Percentiles rank a stretch among this genome's conserved stretches.
Conservation (phyloP, 2,113 vertebrate genomes). For the Callipepla squamata region DNA sequence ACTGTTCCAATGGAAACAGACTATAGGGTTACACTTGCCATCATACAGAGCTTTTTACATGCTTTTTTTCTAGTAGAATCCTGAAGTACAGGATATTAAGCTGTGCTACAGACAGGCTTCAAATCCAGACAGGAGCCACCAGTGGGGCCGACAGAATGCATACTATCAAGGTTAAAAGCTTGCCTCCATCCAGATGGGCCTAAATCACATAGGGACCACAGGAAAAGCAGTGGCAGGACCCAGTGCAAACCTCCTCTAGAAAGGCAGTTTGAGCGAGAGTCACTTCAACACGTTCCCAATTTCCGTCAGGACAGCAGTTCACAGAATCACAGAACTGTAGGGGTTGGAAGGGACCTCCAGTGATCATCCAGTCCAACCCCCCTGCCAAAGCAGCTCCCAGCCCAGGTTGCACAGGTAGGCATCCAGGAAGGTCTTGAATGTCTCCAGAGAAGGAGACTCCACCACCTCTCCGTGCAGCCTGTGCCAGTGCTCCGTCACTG, state of each 20-base stretch:
- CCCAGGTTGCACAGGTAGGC: too few species aligned
- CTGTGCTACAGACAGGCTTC: background rate
- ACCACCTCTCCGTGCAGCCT: too few species aligned
- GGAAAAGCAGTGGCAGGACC: background rate
- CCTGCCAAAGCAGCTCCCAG: too few species aligned
- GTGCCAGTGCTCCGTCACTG: too few species aligned
- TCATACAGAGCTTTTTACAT: background rate
- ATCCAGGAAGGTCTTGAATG: too few species aligned
- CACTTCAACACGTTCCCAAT: background rate
- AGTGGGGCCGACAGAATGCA: background rate
- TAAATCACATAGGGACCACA: background rate
- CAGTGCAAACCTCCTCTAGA: background rate
- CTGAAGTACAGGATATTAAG: background rate
- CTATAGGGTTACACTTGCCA: background rate
- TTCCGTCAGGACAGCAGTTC: background rate
- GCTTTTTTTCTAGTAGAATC: background rate
- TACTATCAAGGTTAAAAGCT: background rate
- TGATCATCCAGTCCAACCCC: too few species aligned
- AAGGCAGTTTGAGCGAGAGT: background rate
- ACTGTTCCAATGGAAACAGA: background rate
- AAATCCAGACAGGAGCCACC: background rate
- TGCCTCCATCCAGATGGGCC: accelerated
- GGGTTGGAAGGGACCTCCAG: too few species aligned
- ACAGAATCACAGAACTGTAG: too few species aligned
- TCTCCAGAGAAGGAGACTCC: too few species aligned